phyloP scores from a whole-genome alignment of 1,140 invertebrate species.

The Drosophila orosa region DNA sequence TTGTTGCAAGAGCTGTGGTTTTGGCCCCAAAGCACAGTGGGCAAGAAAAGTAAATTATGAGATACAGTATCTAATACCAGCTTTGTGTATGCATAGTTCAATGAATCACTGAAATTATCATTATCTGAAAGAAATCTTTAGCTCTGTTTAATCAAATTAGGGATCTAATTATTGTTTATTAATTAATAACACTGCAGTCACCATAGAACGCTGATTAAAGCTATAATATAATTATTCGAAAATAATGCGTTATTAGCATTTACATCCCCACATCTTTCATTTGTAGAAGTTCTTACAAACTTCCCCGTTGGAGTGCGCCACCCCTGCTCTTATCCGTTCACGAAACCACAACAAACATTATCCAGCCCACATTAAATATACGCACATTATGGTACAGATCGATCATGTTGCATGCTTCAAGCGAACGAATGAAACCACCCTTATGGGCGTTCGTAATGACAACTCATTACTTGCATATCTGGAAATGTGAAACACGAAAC shows the following conservation, averaged over 20 bases:
- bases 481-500: slow-evolving; percentile 49
- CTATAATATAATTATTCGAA: too few relatives aligned
- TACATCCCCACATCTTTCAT: slow-evolving; percentile 4
- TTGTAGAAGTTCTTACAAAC: slow-evolving; percentile 20
- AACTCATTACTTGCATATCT: slow-evolving; percentile 52
- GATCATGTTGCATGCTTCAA: slow-evolving; percentile 74
- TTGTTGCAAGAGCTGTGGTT: slow-evolving; percentile 17
- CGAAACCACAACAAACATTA: slow-evolving; percentile 43
- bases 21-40: slow-evolving; percentile 21
- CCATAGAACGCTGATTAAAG: neutral
- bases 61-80: neutral
- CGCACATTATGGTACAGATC: slow-evolving; percentile 62
- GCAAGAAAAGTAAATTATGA: neutral
- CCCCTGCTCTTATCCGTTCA: slow-evolving; percentile 37
- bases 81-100: neutral
- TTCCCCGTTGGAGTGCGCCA: slow-evolving; percentile 20
- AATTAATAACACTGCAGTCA: neutral
- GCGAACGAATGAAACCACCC: slow-evolving; percentile 47
- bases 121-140: neutral
- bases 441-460: slow-evolving; percentile 47
- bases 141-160: neutral
- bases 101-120: neutral
- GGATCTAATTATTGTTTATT: neutral
- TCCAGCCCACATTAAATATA: slow-evolving; percentile 65
- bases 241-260: neutral